These are phyloP conservation scores for Pharmacophagus antenor DNA, from an alignment of 2,888 invertebrate genomes.

Conservation along the genomic window DNA sequence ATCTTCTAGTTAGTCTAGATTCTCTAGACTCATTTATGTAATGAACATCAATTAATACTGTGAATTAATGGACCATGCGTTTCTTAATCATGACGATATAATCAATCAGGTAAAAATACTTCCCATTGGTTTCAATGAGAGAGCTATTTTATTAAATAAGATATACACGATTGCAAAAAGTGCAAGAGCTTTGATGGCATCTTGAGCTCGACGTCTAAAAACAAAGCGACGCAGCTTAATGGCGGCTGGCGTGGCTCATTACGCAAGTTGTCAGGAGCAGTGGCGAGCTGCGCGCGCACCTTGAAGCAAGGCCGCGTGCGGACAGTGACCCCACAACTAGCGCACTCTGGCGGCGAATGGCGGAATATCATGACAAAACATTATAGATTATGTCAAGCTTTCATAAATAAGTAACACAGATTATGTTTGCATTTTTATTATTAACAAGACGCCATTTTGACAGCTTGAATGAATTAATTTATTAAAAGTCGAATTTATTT, in stretches of 20 bases:
- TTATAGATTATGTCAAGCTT: background rate
- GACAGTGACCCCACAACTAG: conserved; percentile 37
- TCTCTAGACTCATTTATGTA: no score
- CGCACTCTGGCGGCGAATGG: conserved; percentile 35
- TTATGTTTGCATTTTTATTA: background rate
- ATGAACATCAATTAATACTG: no score
- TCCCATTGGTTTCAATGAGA: background rate
- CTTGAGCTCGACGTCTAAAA: conserved; percentile 28
- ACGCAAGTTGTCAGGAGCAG: conserved; percentile 40
- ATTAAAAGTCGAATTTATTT: no score
- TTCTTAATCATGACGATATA: background rate
- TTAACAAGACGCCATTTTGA: no score
- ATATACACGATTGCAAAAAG: background rate
- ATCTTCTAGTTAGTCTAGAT: no score
- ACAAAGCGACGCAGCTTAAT: conserved; percentile 28
- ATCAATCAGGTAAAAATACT: background rate
- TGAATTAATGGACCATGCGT: background rate
- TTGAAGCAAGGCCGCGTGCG: conserved; percentile 42
- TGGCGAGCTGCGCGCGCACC: conserved; percentile 39
- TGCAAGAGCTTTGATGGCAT: conserved; percentile 7
- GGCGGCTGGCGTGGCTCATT: conserved; percentile 34
- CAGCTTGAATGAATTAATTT: no score
- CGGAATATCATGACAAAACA: background rate
- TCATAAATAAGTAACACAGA: background rate
- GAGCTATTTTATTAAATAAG: background rate